Conservation (phyloP, 2,113 vertebrate species). For the Montifringilla adamsi region DNA sequence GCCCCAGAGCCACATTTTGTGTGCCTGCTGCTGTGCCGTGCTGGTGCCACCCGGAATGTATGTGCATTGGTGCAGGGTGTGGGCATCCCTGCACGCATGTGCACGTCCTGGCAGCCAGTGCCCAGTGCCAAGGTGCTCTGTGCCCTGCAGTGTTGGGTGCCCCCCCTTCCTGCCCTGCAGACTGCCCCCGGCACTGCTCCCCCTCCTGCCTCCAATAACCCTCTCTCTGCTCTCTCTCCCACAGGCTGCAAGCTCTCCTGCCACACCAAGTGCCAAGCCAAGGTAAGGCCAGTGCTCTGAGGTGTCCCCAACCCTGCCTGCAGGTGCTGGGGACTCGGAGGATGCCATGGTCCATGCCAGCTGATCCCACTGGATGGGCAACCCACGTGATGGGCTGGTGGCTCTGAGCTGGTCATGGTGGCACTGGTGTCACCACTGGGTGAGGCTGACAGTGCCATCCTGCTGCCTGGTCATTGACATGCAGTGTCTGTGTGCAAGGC, state of each 20-base stretch:
- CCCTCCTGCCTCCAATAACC: not conserved
- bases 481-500: fast-evolving
- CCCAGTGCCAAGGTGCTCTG: not conserved
- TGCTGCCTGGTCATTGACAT: not conserved
- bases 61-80: fast-evolving
- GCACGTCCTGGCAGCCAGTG: fast-evolving
- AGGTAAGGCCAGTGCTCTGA: not conserved
- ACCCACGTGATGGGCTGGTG: not conserved
- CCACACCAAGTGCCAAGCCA: slow-evolving; percentile 58
- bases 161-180: fast-evolving
- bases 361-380: not conserved
- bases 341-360: not conserved
- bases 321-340: fast-evolving
- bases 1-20: fast-evolving
- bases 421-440: not conserved
- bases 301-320: fast-evolving
- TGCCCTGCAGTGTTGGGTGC: not conserved
- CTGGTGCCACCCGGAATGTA: fast-evolving
- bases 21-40: fast-evolving
- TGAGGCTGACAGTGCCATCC: not conserved
- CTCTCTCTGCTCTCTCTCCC: not conserved
- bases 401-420: not conserved
- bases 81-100: fast-evolving
- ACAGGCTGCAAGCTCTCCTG: slow-evolving; percentile 63
- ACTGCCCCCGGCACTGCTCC: fast-evolving